Percentiles rank a stretch among this genome's conserved stretches.
These are phyloP conservation scores for Sciurus niger DNA, from an alignment of 2,113 vertebrate species.

Conservation along the genomic window DNA sequence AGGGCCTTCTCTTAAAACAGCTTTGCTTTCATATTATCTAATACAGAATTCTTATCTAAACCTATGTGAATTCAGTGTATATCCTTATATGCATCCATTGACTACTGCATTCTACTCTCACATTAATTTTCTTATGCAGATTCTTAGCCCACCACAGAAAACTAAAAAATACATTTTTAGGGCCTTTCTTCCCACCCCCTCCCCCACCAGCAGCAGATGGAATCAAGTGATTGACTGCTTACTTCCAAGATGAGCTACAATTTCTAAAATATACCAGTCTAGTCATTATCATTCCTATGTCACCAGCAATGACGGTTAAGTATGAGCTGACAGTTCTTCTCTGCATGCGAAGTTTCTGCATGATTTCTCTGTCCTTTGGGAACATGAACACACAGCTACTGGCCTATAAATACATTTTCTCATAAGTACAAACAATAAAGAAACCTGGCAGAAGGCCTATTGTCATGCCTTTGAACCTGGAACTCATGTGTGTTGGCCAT, in stretches of 20 bases:
- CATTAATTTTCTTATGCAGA: background rate
- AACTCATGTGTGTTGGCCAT: background rate
- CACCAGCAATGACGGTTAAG: background rate
- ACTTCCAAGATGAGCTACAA: background rate
- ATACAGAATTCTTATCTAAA: background rate
- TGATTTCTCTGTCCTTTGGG: background rate
- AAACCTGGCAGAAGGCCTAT: background rate
- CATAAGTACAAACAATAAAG: conserved; percentile 10
- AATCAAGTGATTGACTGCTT: background rate
- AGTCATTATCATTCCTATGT: background rate
- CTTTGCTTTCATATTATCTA: background rate
- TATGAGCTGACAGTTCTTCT: background rate
- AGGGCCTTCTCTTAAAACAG: background rate
- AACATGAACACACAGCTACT: background rate
- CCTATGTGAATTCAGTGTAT: background rate
- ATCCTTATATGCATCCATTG: background rate
- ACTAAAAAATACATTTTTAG: background rate
- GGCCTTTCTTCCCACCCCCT: background rate
- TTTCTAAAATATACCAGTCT: background rate
- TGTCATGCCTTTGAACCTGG: background rate
- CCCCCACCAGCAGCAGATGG: background rate
- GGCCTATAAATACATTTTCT: background rate
- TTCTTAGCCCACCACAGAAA: background rate
- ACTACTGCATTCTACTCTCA: background rate
- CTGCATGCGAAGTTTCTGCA: background rate